Conservation (phyloP, 2,888 invertebrate species). For the Herminia tarsipennalis region DNA sequence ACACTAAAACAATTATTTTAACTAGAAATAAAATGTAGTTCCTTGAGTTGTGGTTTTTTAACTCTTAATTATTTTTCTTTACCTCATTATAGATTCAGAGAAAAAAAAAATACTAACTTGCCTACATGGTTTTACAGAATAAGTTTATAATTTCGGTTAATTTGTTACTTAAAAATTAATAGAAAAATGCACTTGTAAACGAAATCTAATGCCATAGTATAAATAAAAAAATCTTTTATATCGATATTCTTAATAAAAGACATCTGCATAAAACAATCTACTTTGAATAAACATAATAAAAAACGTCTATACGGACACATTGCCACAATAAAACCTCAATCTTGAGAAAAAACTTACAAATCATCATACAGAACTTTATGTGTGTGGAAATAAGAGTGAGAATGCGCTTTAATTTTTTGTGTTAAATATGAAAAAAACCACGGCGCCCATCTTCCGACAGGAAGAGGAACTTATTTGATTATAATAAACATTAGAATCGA, state of each 20-base stretch:
- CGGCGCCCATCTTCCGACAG: constrained; percentile 81
- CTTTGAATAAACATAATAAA: constrained; percentile 64
- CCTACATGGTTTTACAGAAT: too few relatives aligned
- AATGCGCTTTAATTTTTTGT: constrained; percentile 48
- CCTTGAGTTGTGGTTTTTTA: too few relatives aligned
- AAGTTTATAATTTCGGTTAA: too few relatives aligned
- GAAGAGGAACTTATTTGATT: constrained; percentile 84
- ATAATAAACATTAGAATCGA: constrained; percentile 76
- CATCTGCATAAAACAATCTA: constrained; percentile 76
- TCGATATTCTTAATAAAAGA: constrained; percentile 44
- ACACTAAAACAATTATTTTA: too few relatives aligned
- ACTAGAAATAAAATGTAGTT: too few relatives aligned
- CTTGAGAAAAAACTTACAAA: constrained; percentile 14
- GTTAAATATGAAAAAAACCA: constrained; percentile 56
- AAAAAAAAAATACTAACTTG: too few relatives aligned
- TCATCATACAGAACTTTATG: constrained; percentile 31
- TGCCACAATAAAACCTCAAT: constrained; percentile 67
- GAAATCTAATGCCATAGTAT: too few relatives aligned
- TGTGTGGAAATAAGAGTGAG: constrained; percentile 37
- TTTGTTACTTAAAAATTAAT: too few relatives aligned
- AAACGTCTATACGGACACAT: constrained; percentile 69
- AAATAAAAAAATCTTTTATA: constrained; percentile 27
- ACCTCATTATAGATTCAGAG: too few relatives aligned
- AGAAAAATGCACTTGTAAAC: too few relatives aligned
- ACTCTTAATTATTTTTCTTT: too few relatives aligned